Base-by-base conservation (phyloP, 1,140 invertebrate species). In the Penaeus vannamei region DNA sequence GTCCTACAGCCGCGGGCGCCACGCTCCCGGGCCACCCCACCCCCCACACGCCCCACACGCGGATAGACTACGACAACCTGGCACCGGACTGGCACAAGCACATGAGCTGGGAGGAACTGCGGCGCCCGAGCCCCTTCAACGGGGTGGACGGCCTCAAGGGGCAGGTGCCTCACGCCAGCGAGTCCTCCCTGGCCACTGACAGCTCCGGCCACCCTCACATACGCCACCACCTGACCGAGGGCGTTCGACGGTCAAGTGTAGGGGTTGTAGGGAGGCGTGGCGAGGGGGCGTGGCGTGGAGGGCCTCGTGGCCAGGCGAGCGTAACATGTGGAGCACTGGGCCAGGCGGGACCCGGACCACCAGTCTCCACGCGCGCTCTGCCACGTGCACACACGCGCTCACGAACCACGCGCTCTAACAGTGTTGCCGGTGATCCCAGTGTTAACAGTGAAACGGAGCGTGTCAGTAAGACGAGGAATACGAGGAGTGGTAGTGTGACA, bases 271-370 rank as follows among this genome's bases (percentile, higher is more conserved):
- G 79, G 20, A 46, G 53, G 79, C 79, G 88, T 86, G 79, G 79
- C 36, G 88, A 60, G 88, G 88, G 77, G 62, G 88, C 77, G 77
- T 81, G 88, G 62, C n/a, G 69, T 29, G 62, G 59, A 61, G 88
- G 83, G 42, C 76, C 60, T 61, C 60, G 77, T 85, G 84, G 62
- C 72, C 84, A 86, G 66, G 84, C 62, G 53, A 85, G 88, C 84
- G 88, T 76, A 90, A 90, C 88, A 90, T 90, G 84, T 90, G 84
- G 88, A 90, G 88, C 88, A 90, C 84, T 90, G 88, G 88, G 88
- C 88, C 88, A 90, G 84, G 53, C 80, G 69, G 84, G 77, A 82
- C 42, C 88, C 72, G 20, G 26, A 32, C n/a, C 76, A 26, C 32
- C 88, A 85, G 88, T 90, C 77, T 82, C 77, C 20, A 42, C 83